Evolutionary conservation across 1,140 invertebrate genomes (phyloP).

Genomic region (Trachymyrmex septentrionalis): DNA sequence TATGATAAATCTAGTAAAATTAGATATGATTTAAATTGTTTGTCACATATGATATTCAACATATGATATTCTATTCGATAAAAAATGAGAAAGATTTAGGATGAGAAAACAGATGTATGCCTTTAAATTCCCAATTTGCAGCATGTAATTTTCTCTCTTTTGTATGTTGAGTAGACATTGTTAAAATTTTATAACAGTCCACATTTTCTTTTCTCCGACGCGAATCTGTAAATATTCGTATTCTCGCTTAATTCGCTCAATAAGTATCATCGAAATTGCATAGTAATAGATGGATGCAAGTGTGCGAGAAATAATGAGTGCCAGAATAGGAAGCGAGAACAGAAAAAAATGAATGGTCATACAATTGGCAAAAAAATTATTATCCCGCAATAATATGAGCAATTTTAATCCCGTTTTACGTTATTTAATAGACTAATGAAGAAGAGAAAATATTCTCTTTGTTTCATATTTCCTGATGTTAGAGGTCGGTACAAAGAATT

Average conservation of each 20-base stretch:
- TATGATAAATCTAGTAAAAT: background rate
- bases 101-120: background rate
- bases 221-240: background rate
- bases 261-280: conserved; percentile 65
- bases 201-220: background rate
- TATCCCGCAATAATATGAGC: background rate
- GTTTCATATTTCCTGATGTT: background rate
- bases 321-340: conserved; percentile 41
- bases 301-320: background rate
- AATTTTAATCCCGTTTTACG: background rate
- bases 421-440: background rate
- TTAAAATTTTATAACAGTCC: background rate
- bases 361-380: conserved; percentile 1
- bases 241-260: conserved; percentile 29
- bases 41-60: background rate
- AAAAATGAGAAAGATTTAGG: background rate
- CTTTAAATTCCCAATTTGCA: background rate
- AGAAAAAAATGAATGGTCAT: background rate
- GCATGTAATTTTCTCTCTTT: background rate
- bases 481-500: conserved; percentile 47
- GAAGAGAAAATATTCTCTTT: background rate
- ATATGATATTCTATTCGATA: background rate
- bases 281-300: conserved; percentile 24
- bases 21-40: background rate
- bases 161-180: background rate